phyloP scores from a whole-genome alignment of 1,140 invertebrate species.

The Bombus sibiricus region DNA sequence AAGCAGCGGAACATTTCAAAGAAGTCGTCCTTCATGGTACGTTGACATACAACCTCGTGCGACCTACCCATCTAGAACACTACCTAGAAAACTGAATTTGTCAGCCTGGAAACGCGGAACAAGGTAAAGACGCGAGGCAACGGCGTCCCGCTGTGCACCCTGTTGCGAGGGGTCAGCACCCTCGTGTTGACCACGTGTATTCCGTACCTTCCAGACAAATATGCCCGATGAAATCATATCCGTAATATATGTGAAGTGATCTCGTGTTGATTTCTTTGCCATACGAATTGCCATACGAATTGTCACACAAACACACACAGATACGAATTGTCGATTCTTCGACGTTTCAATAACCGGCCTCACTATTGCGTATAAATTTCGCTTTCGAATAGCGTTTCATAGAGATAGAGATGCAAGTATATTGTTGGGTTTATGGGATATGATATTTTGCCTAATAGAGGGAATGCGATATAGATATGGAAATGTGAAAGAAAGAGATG shows the following conservation, averaged over 20 bases:
- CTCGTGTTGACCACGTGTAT: slow-evolving; percentile 44
- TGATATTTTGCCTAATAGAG: too few relatives aligned
- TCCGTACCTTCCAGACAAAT: slow-evolving; percentile 15
- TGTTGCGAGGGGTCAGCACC: slow-evolving; percentile 62
- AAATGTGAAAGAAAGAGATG: too few relatives aligned
- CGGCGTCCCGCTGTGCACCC: slow-evolving; percentile 59
- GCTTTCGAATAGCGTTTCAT: not conserved
- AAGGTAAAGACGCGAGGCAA: slow-evolving; percentile 44
- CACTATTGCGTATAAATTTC: not conserved
- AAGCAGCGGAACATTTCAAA: slow-evolving; percentile 51
- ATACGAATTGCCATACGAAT: not conserved
- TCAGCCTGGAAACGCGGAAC: slow-evolving; percentile 7
- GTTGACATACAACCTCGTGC: slow-evolving; percentile 38
- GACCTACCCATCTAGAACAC: slow-evolving; percentile 35
- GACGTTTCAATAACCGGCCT: slow-evolving; percentile 3
- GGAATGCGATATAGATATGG: too few relatives aligned
- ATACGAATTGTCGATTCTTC: too few relatives aligned
- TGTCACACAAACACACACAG: too few relatives aligned
- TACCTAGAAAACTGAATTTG: slow-evolving; percentile 45
- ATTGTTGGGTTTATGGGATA: too few relatives aligned
- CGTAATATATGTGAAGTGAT: too few relatives aligned
- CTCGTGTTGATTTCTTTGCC: not conserved
- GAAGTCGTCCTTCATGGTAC: slow-evolving; percentile 24
- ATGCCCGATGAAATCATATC: slow-evolving; percentile 9
- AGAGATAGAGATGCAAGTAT: too few relatives aligned